phyloP scores from a whole-genome alignment of 2,113 vertebrate genomes.

The Petrocephalus zakoni region DNA sequence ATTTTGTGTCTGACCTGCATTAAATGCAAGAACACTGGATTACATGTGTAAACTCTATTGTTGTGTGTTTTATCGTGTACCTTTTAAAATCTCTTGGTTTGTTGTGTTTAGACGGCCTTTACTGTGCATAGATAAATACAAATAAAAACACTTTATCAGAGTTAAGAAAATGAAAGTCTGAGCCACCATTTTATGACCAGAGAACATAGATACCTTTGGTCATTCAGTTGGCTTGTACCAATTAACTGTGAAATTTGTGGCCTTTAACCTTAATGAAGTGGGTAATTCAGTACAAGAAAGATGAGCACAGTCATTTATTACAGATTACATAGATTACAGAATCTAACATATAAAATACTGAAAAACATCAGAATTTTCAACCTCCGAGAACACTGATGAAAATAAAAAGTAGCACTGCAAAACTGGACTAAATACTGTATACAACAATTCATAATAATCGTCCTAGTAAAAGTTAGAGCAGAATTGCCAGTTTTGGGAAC shows the following conservation, averaged over 20 bases:
- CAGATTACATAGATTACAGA: neutral
- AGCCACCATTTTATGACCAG: neutral
- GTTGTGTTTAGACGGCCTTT: neutral
- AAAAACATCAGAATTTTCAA: neutral
- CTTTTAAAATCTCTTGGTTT: neutral
- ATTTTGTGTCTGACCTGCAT: neutral
- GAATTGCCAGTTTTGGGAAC: neutral
- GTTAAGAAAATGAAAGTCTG: neutral
- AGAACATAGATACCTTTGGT: neutral
- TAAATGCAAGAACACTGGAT: neutral
- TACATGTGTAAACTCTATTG: neutral
- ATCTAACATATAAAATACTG: neutral
- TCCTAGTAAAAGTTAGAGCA: neutral
- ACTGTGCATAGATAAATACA: neutral
- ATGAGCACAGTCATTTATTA: neutral
- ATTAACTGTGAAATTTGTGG: neutral
- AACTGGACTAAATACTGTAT: neutral
- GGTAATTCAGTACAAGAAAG: neutral
- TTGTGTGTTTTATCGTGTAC: neutral
- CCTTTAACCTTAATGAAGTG: neutral
- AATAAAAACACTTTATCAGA: neutral
- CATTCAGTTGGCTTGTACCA: neutral
- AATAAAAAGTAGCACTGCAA: neutral
- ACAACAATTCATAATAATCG: neutral
- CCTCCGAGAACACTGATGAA: neutral